Evolutionary conservation across 2,797 vertebrate genomes (phyloP), one percentile per base, ranked within the genome.

Genomic region (Anguilla obscura): DNA sequence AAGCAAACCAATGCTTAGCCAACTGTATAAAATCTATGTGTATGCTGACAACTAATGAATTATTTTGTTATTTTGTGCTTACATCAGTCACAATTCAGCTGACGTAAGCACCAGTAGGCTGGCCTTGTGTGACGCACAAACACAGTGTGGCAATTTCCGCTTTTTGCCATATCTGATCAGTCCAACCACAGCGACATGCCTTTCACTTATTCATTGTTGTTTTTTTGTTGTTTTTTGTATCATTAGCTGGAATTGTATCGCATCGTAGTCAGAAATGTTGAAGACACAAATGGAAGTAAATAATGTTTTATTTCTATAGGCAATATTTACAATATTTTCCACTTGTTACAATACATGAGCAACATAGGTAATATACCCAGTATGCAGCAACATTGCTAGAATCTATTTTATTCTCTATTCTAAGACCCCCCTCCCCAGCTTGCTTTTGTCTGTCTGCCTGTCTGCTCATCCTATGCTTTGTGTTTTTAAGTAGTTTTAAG

Each of bases 301-400:
- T 76, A 40, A 69, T 24, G 9, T 36, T 76, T 36, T 45, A 36
- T 76, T 76, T 36, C 10, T 71, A 66, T 24, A 24, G 60, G 21
- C n/a, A 71, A 14, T 18, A 76, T 76, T 76, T 36, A 76, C 33
- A 76, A 76, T 76, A 40, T 76, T 76, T 40, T 76, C 33, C 18
- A 16, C 4, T 76, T 74, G 10, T 74, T 76, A 76, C 74, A 76
- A 33, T 76, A 76, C 74, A 76, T 76, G 69, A 27, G 0, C 69
- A 30, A 71, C 69, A 71, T 71, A 30, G 27, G 69, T 71, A 71
- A 71, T 71, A 71, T 66, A 66, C 60, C 60, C n/a, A 66, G 60
- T 66, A 66, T 71, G 60, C 14, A 21, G 63, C 63, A 74, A 14
- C 12, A 74, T 14, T 74, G 74, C 14, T 40, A 76, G 2, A 10